Evolutionary conservation across 2,888 invertebrate species (phyloP).

Genomic region (Diaphora mendica): DNA sequence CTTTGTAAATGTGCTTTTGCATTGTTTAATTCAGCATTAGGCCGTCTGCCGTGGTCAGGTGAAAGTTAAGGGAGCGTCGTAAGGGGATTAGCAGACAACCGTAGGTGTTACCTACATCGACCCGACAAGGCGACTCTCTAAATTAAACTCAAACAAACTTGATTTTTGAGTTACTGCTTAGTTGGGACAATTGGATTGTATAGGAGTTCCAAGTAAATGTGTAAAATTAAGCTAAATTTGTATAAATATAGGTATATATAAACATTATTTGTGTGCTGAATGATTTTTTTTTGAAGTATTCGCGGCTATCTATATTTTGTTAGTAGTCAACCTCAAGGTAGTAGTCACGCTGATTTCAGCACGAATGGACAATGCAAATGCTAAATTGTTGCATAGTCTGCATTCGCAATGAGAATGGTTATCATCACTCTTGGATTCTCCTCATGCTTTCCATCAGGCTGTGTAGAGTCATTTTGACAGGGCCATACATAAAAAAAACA

Average conservation of each 20-base stretch:
- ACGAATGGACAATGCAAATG: too few species aligned
- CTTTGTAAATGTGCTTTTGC: constrained; percentile 34
- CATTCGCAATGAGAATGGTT: too few species aligned
- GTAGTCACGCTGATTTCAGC: too few species aligned
- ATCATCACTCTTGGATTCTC: too few species aligned
- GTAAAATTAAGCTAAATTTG: background rate
- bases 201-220: constrained; percentile 3
- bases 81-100: constrained; percentile 66
- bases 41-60: constrained; percentile 71
- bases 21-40: constrained; percentile 68
- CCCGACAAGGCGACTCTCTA: constrained; percentile 29
- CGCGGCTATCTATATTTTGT: too few species aligned
- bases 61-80: constrained; percentile 70
- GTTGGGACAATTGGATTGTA: constrained; percentile 23
- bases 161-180: constrained; percentile 46
- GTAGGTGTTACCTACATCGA: constrained; percentile 62
- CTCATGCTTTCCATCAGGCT: too few species aligned
- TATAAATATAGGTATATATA: background rate
- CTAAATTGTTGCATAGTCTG: too few species aligned
- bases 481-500: too few species aligned
- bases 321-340: background rate
- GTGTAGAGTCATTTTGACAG: too few species aligned
- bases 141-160: constrained; percentile 52
- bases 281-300: background rate
- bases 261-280: background rate